A percentile compares a stretch with the other conserved stretches of the same genome.
Evolutionary conservation across 37 sponge, comb jelly and placozoan genomes (phyloP).

Genomic region (Spongilla lacustris): DNA sequence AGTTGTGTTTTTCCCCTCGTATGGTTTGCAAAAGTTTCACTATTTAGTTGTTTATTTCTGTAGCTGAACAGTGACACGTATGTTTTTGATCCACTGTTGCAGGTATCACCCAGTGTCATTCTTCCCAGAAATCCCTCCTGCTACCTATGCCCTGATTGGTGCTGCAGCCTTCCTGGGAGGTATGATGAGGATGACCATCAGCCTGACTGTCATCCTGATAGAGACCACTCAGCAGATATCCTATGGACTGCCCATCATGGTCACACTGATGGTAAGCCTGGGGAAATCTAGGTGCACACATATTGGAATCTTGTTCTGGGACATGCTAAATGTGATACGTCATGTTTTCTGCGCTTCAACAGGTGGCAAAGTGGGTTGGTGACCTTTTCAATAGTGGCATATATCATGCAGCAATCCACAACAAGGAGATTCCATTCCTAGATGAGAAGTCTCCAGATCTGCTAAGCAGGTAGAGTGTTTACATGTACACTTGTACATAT

Average conservation of each 20-base stretch:
- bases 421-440: constrained; percentile 69
- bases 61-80: too few relatives aligned
- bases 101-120: neutral
- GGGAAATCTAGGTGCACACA: too few relatives aligned
- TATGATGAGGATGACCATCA: constrained; percentile 98
- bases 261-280: constrained; percentile 82
- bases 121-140: constrained; percentile 58
- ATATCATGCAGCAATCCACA: constrained; percentile 76
- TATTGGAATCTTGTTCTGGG: too few relatives aligned
- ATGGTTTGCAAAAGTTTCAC: too few relatives aligned
- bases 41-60: too few relatives aligned
- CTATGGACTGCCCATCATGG: constrained; percentile 95
- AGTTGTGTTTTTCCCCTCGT: too few relatives aligned
- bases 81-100: neutral
- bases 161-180: constrained; percentile 96
- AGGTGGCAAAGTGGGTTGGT: constrained; percentile 94
- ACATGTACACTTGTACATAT: too few relatives aligned
- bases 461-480: too few relatives aligned
- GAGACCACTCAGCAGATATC: constrained; percentile 94
- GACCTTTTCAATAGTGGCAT: constrained; percentile 85
- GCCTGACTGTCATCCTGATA: constrained; percentile 94
- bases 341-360: neutral
- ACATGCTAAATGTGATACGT: too few relatives aligned
- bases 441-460: constrained; percentile 73
- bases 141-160: constrained; percentile 93